These are phyloP conservation scores for Luperina testacea DNA, from an alignment of 2,888 invertebrate species.

Conservation along the genomic window DNA sequence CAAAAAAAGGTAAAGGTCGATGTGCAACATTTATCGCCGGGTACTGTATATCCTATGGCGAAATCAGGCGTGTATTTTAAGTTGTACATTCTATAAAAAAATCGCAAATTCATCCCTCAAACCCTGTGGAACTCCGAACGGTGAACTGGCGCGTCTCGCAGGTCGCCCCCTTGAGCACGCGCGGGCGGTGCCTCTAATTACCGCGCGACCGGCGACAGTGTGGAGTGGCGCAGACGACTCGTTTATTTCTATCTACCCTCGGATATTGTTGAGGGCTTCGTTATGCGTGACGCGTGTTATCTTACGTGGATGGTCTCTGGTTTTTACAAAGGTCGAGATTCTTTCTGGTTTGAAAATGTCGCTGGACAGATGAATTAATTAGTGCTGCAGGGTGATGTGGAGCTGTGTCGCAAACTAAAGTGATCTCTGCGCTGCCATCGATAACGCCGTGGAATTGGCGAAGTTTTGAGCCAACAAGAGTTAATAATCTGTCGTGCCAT, in stretches of 20 bases:
- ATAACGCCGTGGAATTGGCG: not conserved
- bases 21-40: too few relatives aligned
- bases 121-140: conserved; percentile 49
- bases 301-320: conserved; percentile 18
- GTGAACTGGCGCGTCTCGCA: conserved; percentile 44
- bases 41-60: not conserved
- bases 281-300: conserved; percentile 64
- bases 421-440: not conserved
- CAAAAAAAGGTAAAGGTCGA: too few relatives aligned
- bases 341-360: not conserved
- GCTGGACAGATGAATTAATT: not conserved
- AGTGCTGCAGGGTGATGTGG: not conserved
- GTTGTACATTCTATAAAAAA: not conserved
- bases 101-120: not conserved
- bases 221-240: conserved; percentile 63
- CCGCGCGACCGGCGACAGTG: conserved; percentile 67
- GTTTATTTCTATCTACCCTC: conserved; percentile 62
- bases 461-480: not conserved
- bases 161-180: conserved; percentile 65
- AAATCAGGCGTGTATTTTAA: not conserved
- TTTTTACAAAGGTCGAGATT: conserved; percentile 1
- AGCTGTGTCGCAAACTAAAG: not conserved
- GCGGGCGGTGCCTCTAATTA: conserved; percentile 77
- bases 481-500: not conserved
- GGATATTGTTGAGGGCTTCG: conserved; percentile 58